Evolutionary conservation across 2,797 vertebrate species (phyloP), one percentile per base, ranked within the genome.

Genomic region (Hozukius guyotensis): DNA sequence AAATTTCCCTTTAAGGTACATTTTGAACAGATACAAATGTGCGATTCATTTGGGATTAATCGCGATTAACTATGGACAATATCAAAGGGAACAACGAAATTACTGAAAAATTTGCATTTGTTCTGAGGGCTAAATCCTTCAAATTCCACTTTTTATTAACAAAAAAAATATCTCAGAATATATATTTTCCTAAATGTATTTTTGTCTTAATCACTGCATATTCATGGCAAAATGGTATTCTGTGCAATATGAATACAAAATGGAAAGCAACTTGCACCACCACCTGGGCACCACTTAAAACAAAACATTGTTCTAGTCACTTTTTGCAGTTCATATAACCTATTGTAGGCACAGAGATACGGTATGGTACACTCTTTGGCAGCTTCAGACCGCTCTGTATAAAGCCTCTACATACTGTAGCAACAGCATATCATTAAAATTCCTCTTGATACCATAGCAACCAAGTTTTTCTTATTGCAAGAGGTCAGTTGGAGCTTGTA

Each of bases 381-480:
- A 82, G 70, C 56, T 49, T 59, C 65, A 64, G 87, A 74, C 38
- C 22, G 8, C 29, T 78, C 67, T 87, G 36, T 32, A 8, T 85
- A 22, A 68, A 84, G 66, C 68, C 71, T 75, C 60, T 69, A 59
- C 69, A 86, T 75, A 80, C 18, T 62, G 60, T 18, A 46, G 78
- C 76, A 91, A 86, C 46, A 87, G 83, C 84, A 77, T 90, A 89
- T 89, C 75, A 91, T 91, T 89, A 75, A 86, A 89, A 86, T 82
- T 60, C 57, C 52, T 85, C 71, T 31, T 18, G 79, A 89, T 80
- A 79, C 92, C 91, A 94, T 94, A 79, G 92, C 88, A 93, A 93
- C 93, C 55, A 77, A 80, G 68, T 84, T 89, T 85, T 84, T 73
- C 34, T 75, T 57, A 53, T 73, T 67, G 63, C 74, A 53, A 72